Percentiles rank a stretch among this genome's conserved stretches.
Evolutionary conservation across 2,113 vertebrate species (phyloP).

Genomic region (Epinephelus cyanopodus): DNA sequence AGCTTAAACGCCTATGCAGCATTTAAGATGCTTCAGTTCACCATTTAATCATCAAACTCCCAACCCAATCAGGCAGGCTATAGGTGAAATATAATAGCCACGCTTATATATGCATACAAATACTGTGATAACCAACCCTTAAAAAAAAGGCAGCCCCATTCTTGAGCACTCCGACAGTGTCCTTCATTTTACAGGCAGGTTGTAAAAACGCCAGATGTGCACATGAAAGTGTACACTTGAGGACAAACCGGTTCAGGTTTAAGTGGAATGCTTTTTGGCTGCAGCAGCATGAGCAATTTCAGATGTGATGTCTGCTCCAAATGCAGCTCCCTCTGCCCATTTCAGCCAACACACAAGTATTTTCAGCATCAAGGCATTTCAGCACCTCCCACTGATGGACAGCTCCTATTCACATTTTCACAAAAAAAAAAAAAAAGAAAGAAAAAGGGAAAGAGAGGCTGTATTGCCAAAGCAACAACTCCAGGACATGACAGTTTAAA

Average conservation of each 20-base stretch:
- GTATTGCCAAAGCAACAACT: slow-evolving; percentile 35
- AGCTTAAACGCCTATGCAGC: background rate
- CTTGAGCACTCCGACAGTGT: slow-evolving; percentile 36
- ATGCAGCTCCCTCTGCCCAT: slow-evolving; percentile 39
- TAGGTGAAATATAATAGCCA: background rate
- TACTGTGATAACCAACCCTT: slow-evolving; percentile 11
- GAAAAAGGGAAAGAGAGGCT: background rate
- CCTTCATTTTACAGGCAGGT: slow-evolving; percentile 54
- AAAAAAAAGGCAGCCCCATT: slow-evolving; percentile 3
- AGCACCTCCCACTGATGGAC: slow-evolving; percentile 72
- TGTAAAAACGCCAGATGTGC: slow-evolving; percentile 60
- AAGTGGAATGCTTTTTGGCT: slow-evolving; percentile 41
- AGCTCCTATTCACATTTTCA: slow-evolving; percentile 57
- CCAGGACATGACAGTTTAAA: slow-evolving; percentile 15
- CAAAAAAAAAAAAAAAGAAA: background rate
- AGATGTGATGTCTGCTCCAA: slow-evolving; percentile 52
- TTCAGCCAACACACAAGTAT: slow-evolving; percentile 59
- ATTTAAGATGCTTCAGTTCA: slow-evolving; percentile 15
- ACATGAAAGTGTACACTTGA: slow-evolving; percentile 38
- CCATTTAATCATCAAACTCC: slow-evolving; percentile 1
- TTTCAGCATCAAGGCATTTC: slow-evolving; percentile 58
- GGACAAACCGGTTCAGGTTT: slow-evolving; percentile 38
- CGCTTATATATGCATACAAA: slow-evolving; percentile 16
- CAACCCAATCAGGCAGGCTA: background rate
- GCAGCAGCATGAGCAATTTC: slow-evolving; percentile 42